A percentile compares a stretch with the other conserved stretches of the same genome.
Evolutionary conservation across 2,797 vertebrate species (phyloP).

Genomic region (Anas bahamensis): DNA sequence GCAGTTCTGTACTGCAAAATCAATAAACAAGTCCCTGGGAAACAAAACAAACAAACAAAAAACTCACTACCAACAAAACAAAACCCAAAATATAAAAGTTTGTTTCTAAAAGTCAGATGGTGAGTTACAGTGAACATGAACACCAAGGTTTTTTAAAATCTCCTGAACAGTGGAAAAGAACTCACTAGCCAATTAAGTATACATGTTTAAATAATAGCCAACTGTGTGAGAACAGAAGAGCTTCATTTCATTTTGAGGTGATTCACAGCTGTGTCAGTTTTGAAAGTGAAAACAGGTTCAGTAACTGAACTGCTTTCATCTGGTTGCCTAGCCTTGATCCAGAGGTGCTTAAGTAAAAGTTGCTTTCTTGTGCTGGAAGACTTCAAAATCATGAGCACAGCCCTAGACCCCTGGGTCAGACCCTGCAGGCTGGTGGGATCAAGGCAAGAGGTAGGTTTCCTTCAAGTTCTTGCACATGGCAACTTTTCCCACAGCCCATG

Average conservation of each 20-base stretch:
- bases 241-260: not conserved
- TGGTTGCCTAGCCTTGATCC: not conserved
- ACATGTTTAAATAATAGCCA: not conserved
- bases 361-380: not conserved
- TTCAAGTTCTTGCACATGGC: fast-evolving
- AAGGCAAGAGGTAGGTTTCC: not conserved
- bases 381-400: not conserved
- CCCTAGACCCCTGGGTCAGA: not conserved
- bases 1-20: not conserved
- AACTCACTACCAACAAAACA: no score
- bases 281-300: not conserved
- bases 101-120: not conserved
- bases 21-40: not conserved
- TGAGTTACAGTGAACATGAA: not conserved
- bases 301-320: not conserved
- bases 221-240: not conserved
- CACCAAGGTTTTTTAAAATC: not conserved
- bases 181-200: not conserved
- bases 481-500: not conserved
- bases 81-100: not conserved
- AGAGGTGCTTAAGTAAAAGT: not conserved
- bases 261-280: not conserved
- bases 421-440: fast-evolving
- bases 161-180: not conserved
- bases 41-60: not conserved